Evolutionary conservation across 2,113 vertebrate genomes (phyloP), one percentile per base, ranked within the genome.

Genomic region (Ancistrus triradiatus): DNA sequence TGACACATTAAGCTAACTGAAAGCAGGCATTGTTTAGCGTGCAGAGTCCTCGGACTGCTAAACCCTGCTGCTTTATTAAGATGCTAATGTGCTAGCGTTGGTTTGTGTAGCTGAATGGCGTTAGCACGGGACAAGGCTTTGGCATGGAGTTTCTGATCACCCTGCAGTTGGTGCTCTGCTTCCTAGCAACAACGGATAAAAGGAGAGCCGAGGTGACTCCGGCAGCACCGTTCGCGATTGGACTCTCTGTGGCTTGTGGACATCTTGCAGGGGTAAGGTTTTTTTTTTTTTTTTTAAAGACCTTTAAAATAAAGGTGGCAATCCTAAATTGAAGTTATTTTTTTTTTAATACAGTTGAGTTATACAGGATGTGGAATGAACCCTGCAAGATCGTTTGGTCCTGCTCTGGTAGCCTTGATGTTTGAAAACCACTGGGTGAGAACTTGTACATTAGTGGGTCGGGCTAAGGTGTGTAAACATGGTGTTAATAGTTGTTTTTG

Each of bases 301-400:
- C 27, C n/a, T n/a, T 31, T 31, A 3, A 31, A 7, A 7, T 31
- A 31, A 3, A 7, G 27, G 7, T 7, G 27, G 27, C 7, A 31
- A 31, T 7, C 27, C 27, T 31, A 3, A 31, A 31, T 31, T 3
- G 27, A 31, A 31, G 7, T 31, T 4, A 31, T 31, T 31, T 31
- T 31, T 31, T 31, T 31, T 4, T 31, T 31, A 31, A 4, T 31
- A 31, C 72, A 93, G 91, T 90, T 93, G 0, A 90, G 90, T 70
- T 91, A 89, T 73, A 92, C 93, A 0, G 93, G 93, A 28, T 93
- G 90, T 4, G 80, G 90, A 1, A 90, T 93, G 27, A 96, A 92
- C 73, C 91, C 91, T 0, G 91, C 92, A 19, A 79, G 85, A 19
- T 92, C 91, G 13, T 91, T 94, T 0, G 91, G 90, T 27, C 89